Evolutionary conservation across 2,797 vertebrate species (phyloP).

Genomic region (Hirundo rustica): DNA sequence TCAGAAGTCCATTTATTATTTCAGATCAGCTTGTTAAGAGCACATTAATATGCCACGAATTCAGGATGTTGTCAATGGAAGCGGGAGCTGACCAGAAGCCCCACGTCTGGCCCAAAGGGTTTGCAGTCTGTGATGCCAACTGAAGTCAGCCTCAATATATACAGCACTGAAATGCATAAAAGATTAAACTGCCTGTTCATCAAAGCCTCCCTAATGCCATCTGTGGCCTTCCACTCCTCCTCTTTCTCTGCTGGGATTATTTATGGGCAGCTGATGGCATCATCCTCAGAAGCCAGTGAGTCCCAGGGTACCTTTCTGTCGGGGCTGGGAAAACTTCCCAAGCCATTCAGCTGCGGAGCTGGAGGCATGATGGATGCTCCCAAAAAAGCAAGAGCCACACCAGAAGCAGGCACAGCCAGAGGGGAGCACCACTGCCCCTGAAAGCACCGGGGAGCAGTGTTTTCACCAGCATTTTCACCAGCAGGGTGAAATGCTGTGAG

Average conservation of each 20-base stretch:
- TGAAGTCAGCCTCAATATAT: slow-evolving; percentile 61
- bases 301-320: slow-evolving; percentile 42
- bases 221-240: slow-evolving; percentile 65
- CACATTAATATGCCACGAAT: not conserved
- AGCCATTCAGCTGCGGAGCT: slow-evolving; percentile 10
- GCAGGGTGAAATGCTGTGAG: not conserved
- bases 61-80: not conserved
- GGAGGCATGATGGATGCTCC: not conserved
- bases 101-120: not conserved
- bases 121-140: slow-evolving; percentile 16
- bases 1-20: not conserved
- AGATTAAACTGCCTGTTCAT: slow-evolving; percentile 66
- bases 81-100: not conserved
- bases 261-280: slow-evolving; percentile 66
- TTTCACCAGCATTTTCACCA: not conserved
- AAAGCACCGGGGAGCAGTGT: not conserved
- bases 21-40: not conserved
- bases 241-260: slow-evolving; percentile 55
- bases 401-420: not conserved
- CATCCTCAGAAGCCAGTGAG: slow-evolving; percentile 53
- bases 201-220: slow-evolving; percentile 62
- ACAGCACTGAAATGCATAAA: slow-evolving; percentile 41
- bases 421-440: not conserved
- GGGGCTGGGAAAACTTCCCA: slow-evolving; percentile 39
- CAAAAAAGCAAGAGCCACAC: not conserved